phyloP scores from a whole-genome alignment of 2,113 vertebrate species.

The Regulus satrapa region DNA sequence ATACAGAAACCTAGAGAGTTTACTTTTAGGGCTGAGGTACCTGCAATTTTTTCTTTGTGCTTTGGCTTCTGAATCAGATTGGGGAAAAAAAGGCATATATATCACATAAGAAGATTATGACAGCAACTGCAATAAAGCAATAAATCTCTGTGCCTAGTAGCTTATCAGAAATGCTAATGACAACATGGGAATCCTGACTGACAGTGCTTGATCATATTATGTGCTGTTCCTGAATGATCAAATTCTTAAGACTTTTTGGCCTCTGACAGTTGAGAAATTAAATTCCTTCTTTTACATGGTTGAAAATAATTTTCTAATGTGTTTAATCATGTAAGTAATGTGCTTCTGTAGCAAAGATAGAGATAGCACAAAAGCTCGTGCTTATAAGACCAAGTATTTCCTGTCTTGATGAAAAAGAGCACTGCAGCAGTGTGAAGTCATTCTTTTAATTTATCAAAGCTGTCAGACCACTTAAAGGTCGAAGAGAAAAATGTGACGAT shows the following conservation, averaged over 20 bases:
- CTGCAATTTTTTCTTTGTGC: background rate
- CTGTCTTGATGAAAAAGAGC: background rate
- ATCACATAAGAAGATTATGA: background rate
- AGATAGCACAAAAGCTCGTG: background rate
- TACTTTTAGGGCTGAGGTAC: background rate
- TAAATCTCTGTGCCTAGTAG: background rate
- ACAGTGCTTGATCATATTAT: background rate
- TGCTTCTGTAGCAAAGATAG: background rate
- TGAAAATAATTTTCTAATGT: background rate
- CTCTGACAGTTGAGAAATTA: background rate
- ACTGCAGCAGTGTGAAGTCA: background rate
- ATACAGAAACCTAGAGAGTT: accelerated
- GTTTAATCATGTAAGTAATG: background rate
- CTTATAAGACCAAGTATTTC: background rate
- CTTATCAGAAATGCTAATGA: background rate
- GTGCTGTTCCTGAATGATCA: background rate
- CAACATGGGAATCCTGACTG: background rate
- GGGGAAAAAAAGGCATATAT: accelerated
- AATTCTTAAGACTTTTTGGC: background rate
- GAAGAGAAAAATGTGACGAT: background rate
- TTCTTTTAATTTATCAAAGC: background rate
- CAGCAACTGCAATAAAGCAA: background rate
- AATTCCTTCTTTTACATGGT: background rate
- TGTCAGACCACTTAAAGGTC: background rate
- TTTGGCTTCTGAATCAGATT: background rate